A percentile compares a stretch with the other conserved stretches of the same genome.
These are phyloP conservation scores for Atta colombica DNA, from an alignment of 1,140 invertebrate genomes.

Conservation along the genomic window DNA sequence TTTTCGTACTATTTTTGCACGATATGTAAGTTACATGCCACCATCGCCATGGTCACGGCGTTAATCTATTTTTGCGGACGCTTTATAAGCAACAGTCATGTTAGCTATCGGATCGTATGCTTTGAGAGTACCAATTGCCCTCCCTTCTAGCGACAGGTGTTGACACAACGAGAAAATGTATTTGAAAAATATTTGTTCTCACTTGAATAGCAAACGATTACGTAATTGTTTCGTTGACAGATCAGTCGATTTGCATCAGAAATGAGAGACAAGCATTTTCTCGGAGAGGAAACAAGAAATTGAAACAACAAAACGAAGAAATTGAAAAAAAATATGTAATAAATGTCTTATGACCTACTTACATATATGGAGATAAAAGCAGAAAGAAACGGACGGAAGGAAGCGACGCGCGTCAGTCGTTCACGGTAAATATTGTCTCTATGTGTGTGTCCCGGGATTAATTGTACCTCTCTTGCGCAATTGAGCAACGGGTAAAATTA, in stretches of 20 bases:
- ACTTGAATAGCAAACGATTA: not conserved
- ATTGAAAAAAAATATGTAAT: conserved; percentile 3
- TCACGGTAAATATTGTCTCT: conserved; percentile 9
- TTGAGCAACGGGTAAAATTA: conserved; percentile 23
- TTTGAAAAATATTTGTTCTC: conserved; percentile 9
- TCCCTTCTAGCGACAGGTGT: not conserved
- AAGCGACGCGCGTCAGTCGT: not conserved
- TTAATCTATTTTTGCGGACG: conserved; percentile 72
- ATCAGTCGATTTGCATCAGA: not conserved
- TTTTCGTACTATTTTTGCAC: conserved; percentile 72
- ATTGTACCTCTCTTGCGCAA: not conserved
- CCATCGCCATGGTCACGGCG: conserved; percentile 45
- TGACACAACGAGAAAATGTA: not conserved
- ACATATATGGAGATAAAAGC: not conserved
- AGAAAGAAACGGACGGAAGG: not conserved
- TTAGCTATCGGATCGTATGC: not conserved
- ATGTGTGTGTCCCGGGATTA: not conserved
- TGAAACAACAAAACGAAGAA: not conserved
- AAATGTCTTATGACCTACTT: not conserved
- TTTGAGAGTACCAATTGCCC: conserved; percentile 11
- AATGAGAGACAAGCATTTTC: not conserved
- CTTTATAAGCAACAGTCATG: conserved; percentile 16
- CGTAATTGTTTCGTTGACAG: not conserved
- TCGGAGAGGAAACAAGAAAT: not conserved
- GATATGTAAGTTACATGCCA: conserved; percentile 43